A percentile compares a stretch with the other conserved stretches of the same genome.
Evolutionary conservation across 2,113 vertebrate genomes (phyloP).

Genomic region (Orycteropus afer): DNA sequence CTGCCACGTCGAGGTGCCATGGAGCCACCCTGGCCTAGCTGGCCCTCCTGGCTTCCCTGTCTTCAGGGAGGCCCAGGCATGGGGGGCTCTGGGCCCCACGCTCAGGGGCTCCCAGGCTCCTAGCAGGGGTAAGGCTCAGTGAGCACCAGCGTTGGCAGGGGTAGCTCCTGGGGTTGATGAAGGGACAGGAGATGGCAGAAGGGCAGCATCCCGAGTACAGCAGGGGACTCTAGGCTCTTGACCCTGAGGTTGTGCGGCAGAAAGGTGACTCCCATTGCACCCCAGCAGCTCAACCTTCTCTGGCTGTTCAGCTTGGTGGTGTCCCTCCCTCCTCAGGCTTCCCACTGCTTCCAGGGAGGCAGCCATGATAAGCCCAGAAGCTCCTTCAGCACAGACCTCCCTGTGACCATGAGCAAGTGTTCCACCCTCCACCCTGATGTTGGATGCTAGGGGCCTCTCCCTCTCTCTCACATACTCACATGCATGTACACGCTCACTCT

Average conservation of each 20-base stretch:
- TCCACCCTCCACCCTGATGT: background rate
- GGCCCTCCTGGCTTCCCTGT: accelerated
- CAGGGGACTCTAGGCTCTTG: background rate
- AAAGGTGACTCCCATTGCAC: accelerated
- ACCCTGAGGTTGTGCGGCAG: accelerated
- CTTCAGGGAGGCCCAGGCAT: background rate
- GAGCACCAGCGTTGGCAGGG: accelerated
- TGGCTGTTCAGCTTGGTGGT: background rate
- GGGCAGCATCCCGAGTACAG: accelerated
- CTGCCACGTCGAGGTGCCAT: background rate
- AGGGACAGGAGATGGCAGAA: background rate
- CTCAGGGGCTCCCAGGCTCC: accelerated
- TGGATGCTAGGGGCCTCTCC: accelerated
- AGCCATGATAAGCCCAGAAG: accelerated
- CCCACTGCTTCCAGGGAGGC: background rate
- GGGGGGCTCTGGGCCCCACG: background rate
- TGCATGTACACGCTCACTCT: no score
- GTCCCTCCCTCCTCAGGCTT: background rate
- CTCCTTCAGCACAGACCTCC: background rate
- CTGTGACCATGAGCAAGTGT: background rate
- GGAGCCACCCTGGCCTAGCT: accelerated
- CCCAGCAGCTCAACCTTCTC: background rate
- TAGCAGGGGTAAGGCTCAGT: background rate
- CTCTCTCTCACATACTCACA: accelerated
- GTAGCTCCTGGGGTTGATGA: accelerated